These are phyloP conservation scores for Caenorhabditis briggsae DNA, from an alignment of 1,140 invertebrate species.

Conservation along the genomic window DNA sequence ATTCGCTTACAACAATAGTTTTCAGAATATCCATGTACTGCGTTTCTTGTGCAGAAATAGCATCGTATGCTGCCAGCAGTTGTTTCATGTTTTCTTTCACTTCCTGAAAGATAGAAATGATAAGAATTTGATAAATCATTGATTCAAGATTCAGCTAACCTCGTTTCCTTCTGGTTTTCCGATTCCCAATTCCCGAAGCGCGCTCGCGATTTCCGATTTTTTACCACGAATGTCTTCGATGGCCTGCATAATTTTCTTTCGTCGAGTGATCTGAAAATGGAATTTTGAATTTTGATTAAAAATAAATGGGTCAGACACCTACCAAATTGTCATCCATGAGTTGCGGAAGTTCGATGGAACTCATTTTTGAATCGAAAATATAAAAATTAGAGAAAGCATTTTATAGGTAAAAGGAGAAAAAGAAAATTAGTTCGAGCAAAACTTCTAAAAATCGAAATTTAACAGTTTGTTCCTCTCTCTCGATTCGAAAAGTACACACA, in stretches of 20 bases:
- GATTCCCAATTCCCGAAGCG: constrained; percentile 11
- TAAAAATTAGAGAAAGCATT: not conserved
- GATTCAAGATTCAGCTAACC: not conserved
- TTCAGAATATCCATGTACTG: constrained; percentile 59
- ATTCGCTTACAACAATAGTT: constrained; percentile 43
- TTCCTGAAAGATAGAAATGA: not conserved
- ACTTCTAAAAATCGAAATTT: too few species aligned
- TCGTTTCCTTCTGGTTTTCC: constrained; percentile 39
- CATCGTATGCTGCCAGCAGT: constrained; percentile 56
- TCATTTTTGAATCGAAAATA: constrained; percentile 37
- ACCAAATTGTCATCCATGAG: constrained; percentile 60
- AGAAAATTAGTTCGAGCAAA: too few species aligned
- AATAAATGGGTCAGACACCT: too few species aligned
- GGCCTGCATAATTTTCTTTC: constrained; percentile 23
- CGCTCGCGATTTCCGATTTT: constrained; percentile 45
- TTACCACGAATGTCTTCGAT: constrained; percentile 55
- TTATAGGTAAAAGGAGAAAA: not conserved
- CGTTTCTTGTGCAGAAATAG: constrained; percentile 51
- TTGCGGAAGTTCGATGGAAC: constrained; percentile 12
- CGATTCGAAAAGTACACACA: constrained; percentile 11
- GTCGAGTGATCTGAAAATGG: constrained; percentile 36
- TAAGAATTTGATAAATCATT: not conserved
- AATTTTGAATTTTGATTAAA: not conserved
- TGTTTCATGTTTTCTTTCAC: constrained; percentile 55
- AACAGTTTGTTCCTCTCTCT: not conserved